Evolutionary conservation across 2,888 invertebrate species (phyloP), one percentile per base, ranked within the genome.

Genomic region (Taenaris catops): DNA sequence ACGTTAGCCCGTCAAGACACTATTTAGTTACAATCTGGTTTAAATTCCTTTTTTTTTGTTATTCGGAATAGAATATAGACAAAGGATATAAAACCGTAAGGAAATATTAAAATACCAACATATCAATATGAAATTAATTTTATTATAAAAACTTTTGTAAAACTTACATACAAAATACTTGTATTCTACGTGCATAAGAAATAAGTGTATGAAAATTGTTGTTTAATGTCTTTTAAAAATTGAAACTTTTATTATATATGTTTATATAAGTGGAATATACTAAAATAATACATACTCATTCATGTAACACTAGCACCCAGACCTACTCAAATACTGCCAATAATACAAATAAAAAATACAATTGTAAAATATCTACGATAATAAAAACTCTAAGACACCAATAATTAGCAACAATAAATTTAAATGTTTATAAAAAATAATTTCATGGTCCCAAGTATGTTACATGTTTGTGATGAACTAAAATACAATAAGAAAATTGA

Each of bases 401-500:
- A 26, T n/a, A n/a, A n/a, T n/a, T n/a, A n/a, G n/a, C n/a, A n/a
- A n/a, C n/a, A n/a, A n/a, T n/a, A n/a, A n/a, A n/a, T n/a, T n/a
- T n/a, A n/a, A n/a, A n/a, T n/a, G n/a, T n/a, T n/a, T 10, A 11
- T 20, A 11, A 14, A 12, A 11, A n/a, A 25, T n/a, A 8, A 26
- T 26, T 12, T 10, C 20, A 29, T 37, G 31, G 31, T 11, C 25
- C 25, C 25, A 20, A 25, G 24, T 12, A 29, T 18, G 17, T 18
- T 19, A 24, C 24, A 25, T 19, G n/a, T n/a, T n/a, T n/a, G 16
- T 23, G 4, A 12, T 17, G 16, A 23, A 11, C 8, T 35, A 18
- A 19, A 7, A 25, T 25, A 18, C 8, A 21, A 18, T n/a, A 11
- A 18, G 11, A 27, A 23, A 18, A 6, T 6, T 14, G 16, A 14